Evolutionary conservation across 1,140 invertebrate genomes (phyloP), one percentile per base, ranked within the genome.

Genomic region (Dendroctonus ponderosae): DNA sequence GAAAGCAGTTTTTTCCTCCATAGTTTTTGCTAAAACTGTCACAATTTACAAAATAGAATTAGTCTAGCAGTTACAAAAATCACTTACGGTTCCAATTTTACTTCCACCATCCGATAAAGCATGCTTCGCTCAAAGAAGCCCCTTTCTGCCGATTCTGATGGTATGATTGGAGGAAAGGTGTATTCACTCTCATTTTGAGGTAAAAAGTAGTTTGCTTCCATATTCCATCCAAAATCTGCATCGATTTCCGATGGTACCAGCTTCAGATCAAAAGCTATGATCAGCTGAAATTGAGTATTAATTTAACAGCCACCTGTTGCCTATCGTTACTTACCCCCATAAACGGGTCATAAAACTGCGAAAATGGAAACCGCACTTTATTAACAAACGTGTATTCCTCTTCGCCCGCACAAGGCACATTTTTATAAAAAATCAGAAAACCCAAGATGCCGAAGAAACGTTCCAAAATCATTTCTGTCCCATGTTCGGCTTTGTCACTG

Each of bases 211-310:
- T 87, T 90, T 0, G 86, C 86, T 76, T 91, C 90, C 73, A 91
- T 87, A 75, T 91, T 91, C 71, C 89, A 90, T 0, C 89, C 89
- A 43, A 91, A 80, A 66, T 89, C 89, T 7, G 91, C 84, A 69
- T 89, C 86, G 68, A 84, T 85, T 70, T 84, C 82, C 0, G 88
- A 87, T 54, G 89, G 80, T 71, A 88, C 87, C 40, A 91, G 74
- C 0, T 89, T 89, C 40, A 91, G 81, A 0, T 89, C 87, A 48
- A 91, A 80, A 0, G 89, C 89, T 11, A 91, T 70, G 74, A 90
- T 86, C 54, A 88, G 66, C 85, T 77, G 60, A 59, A 71, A 59
- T 44, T 40, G 26, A 26, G 26, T 11, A 41, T 42, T 9, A 59
- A 12, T 12, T 14, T 15, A 57, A 57, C 5, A 57, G 38, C 0